Percentiles rank a stretch among this genome's conserved stretches.
Conservation (phyloP, 2,113 vertebrate genomes). For the Speoplatyrhinus poulsoni region DNA sequence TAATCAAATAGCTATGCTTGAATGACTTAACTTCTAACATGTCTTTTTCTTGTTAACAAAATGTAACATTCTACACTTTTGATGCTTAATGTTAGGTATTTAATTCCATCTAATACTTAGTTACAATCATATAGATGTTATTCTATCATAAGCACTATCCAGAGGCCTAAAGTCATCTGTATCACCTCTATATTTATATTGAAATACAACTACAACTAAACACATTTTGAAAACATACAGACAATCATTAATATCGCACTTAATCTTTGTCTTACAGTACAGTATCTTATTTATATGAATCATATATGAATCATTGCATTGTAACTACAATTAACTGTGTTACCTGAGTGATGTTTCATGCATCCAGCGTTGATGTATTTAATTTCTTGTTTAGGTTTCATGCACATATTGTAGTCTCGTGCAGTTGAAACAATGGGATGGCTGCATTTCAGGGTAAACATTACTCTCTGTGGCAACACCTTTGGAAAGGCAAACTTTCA, state of each 20-base stretch:
- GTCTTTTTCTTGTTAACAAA: constrained; percentile 1
- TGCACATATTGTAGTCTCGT: constrained; percentile 1
- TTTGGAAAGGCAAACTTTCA: background rate
- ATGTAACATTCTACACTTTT: background rate
- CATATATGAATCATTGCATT: constrained; percentile 9
- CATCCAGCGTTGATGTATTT: constrained; percentile 5
- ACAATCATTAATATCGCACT: constrained; percentile 15
- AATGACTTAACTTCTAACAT: background rate
- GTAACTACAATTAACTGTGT: background rate
- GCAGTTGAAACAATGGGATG: constrained; percentile 4
- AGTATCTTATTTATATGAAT: background rate
- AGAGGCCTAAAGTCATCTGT: constrained; percentile 16
- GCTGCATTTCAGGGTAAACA: background rate
- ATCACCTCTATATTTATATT: background rate
- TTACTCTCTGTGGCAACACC: background rate
- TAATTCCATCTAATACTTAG: background rate
- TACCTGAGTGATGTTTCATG: background rate
- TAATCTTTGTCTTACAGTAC: constrained; percentile 18
- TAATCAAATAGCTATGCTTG: constrained; percentile 9
- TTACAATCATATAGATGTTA: constrained; percentile 10
- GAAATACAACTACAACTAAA: constrained; percentile 2
- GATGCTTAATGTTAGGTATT: background rate
- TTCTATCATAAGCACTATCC: constrained; percentile 33
- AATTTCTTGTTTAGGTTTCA: constrained; percentile 2
- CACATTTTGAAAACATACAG: constrained; percentile 19